Evolutionary conservation across 2,888 invertebrate species (phyloP).

Genomic region (Busseola fusca): DNA sequence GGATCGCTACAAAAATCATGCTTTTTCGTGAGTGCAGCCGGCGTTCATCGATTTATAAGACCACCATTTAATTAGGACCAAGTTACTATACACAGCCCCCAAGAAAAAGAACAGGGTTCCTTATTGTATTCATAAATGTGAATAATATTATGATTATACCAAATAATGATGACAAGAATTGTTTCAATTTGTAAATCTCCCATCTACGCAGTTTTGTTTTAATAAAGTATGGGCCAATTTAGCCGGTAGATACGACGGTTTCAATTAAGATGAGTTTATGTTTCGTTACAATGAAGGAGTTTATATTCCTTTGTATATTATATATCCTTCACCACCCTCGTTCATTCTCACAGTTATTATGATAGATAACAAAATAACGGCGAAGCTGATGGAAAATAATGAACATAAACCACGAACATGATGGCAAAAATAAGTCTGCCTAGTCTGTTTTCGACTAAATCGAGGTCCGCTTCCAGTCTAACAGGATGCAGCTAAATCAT

Average conservation of each 20-base stretch:
- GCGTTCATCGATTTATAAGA: too few relatives aligned
- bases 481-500: not conserved
- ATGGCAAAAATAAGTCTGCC: not conserved
- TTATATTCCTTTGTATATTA: not conserved
- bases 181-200: conserved; percentile 11
- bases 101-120: not conserved
- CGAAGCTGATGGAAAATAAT: not conserved
- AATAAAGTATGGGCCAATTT: conserved; percentile 17
- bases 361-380: too few relatives aligned
- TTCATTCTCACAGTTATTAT: not conserved
- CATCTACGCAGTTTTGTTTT: conserved; percentile 27
- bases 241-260: not conserved
- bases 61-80: not conserved
- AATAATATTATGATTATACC: conserved; percentile 35
- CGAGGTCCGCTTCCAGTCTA: not conserved
- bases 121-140: conserved; percentile 2
- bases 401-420: not conserved
- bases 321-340: rapidly evolving
- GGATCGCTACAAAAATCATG: too few relatives aligned
- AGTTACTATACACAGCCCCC: not conserved
- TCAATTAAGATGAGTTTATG: conserved; percentile 12
- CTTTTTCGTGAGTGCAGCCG: too few relatives aligned
- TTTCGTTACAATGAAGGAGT: not conserved
- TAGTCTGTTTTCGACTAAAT: not conserved
- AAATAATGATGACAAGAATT: conserved; percentile 21